Base-by-base conservation (phyloP, 2,113 vertebrate genomes). In the Coturnix japonica region DNA sequence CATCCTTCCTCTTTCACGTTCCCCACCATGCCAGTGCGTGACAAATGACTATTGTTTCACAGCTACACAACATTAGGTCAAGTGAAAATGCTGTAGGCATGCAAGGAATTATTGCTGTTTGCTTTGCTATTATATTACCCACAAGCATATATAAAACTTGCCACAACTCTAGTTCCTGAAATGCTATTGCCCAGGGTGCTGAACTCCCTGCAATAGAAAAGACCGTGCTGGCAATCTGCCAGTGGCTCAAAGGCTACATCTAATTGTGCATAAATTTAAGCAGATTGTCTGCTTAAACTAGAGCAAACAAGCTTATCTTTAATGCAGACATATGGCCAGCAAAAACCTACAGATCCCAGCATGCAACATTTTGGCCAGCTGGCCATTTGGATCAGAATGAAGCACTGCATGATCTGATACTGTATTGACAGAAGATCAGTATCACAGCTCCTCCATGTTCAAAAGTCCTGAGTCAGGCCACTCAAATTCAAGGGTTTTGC, bases 311-410 rank as follows among this genome's bases (percentile, higher is more conserved):
- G 93, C 94, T 95, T 95, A 96, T 96, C 94, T 95, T 86, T 90
- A 95, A 94, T 86, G 89, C 74, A 87, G 94, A 93, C 90, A 95
- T 95, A 95, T 89, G 94, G 95, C 90, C 67, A 95, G 71, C 86
- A 96, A 95, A 94, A 94, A 92, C 91, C 95, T 95, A 96, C 91
- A 95, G 93, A 89, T 94, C 93, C 92, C 83, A 93, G 82, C 80
- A 90, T 85, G 93, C 94, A 90, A 67, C 2, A 0, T 86, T 77
- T 65, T 78, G 83, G 74, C 92, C 92, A 95, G 83, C 93, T 96
- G 93, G 95, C 83, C 90, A 70, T 89, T 92, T 93, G 95, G 90
- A 92, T 90, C 74, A 72, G 63, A 82, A 79, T 79, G 66, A 88
- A 89, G 74, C 49, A 84, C 41, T 90, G 74, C 74, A 73, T 30